Base-by-base conservation (phyloP, 1,140 invertebrate species). In the Cylas formicarius region DNA sequence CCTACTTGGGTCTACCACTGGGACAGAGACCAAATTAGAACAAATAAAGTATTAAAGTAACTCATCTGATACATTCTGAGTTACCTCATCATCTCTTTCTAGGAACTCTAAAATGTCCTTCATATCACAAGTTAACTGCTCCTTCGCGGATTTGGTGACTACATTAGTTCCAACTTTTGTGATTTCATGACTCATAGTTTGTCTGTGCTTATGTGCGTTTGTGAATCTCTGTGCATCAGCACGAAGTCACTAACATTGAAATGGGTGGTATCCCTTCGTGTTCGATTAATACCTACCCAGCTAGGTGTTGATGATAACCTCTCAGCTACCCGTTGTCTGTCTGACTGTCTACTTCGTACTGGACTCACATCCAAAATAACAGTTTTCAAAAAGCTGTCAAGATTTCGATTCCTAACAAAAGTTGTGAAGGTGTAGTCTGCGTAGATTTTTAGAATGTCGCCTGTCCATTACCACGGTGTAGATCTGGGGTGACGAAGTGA, bases 381-480 rank as follows among this genome's bases (percentile, higher is more conserved):
- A 37, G 21, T 37, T 37, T 20, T 20, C n/a, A 39, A 6, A 17
- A 42, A 5, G 28, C 27, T 20, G n/a, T 41, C 8, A 18, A 35
- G 9, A 22, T 41, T 32, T 11, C 17, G 3, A 45, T 45, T 4
- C 43, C 43, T 4, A 45, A 5, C n/a, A 45, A 20, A 8, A 27
- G 35, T 27, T 24, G 44, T 9, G 44, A 17, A 9, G 44, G 38
- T 22, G 17, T 31, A 11, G 32, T 46, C 20, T 18, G 19, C n/a
- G 44, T 44, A 33, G 47, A 10, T 39, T 50, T 50, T 20, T 50
- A 43, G 8, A 39, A 11, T 3, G 47, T 50, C 2, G 57, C 55
- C 38, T 63, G 61, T 0, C 60, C 60, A 11, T 64, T 61, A 9
- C 48, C 52, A 39, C 57, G 39, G 31, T 54, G 53, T 28, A 56